Evolutionary conservation across 2,113 vertebrate species (phyloP), one percentile per base, ranked within the genome.

Genomic region (Pithys albifrons): DNA sequence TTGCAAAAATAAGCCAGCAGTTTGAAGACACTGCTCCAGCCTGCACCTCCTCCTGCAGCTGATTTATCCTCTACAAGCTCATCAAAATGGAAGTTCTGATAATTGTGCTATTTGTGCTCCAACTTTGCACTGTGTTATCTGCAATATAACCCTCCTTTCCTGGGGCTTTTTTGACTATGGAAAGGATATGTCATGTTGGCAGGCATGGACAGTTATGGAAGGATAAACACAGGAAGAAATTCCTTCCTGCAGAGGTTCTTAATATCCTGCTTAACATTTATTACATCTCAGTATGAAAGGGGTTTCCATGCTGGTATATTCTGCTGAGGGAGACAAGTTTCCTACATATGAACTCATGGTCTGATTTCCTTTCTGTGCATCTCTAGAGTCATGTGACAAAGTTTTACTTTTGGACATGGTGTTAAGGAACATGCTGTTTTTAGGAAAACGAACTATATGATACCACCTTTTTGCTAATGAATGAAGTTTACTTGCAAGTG

Each of bases 61-160:
- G 77, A 76, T 95, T 95, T 85, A 82, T 87, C 45, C 64, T 46
- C 69, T 66, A 57, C n/a, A 84, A 76, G 39, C 54, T 89, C 86
- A 90, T 57, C 28, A 73, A 33, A 46, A 54, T 74, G 82, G 58
- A 59, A 96, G 31, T 29, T 70, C 25, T 91, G 84, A 52, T 88
- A 35, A 87, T 14, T 51, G 9, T 69, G 76, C 46, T 55, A 31
- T 20, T 64, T 7, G 3, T 59, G 75, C 45, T 93, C 79, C 96
- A 7, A 55, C 28, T 80, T 89, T 27, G 33, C 28, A 46, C 80
- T 71, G 85, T 17, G 45, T 59, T 54, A 55, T 41, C 77, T 80
- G 39, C 71, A 85, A 65, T 22, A 20, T 54, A n/a, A 1, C 74
- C 13, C 33, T 73, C 12, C n/a, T 74, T 67, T 25, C 10, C 28